Base-by-base conservation (phyloP, 2,113 vertebrate genomes). In the Syngnathus scovelli region DNA sequence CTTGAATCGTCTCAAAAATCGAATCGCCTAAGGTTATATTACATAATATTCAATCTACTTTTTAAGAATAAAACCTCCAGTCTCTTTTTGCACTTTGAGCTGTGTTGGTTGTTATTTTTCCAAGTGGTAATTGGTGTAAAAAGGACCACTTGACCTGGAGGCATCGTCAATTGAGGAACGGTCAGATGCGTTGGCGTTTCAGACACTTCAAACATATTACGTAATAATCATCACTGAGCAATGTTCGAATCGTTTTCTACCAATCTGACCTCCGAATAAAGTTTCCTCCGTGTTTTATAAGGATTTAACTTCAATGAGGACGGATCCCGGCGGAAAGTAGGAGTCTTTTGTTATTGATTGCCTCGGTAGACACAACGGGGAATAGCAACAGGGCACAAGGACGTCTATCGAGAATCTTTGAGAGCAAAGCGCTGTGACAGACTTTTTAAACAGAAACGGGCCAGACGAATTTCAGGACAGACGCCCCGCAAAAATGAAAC, bases 401-500 rank as follows among this genome's bases (percentile, higher is more conserved):
- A 59, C 59, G 52, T 68, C 21, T 21, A 66, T 23, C 49, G 23
- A 23, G 54, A 8, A 51, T 68, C 23, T 21, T 38, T 67, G 44
- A n/a, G 56, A 48, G 55, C 66, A 56, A 49, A 68, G 51, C 36
- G 54, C 44, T 6, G 72, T 71, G 66, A 62, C 44, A 23, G 67
- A 8, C 48, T 39, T 69, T 52, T 44, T 61, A 52, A 18, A 49
- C 1, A 48, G 5, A 41, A 16, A 1, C 43, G 55, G 69, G 69
- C 64, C 51, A 59, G 49, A 19, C 64, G 44, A 65, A 44, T 79
- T 72, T 69, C 64, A 67, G 63, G 66, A 59, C 0, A 59, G 37
- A 79, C 67, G 44, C 62, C n/a, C 10, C 7, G 27, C 27, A 33
- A 19, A 13, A 73, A 71, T 43, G 63, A 58, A 36, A 46, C 65